Base-by-base conservation (phyloP, 2,113 vertebrate species). In the Bufo bufo region DNA sequence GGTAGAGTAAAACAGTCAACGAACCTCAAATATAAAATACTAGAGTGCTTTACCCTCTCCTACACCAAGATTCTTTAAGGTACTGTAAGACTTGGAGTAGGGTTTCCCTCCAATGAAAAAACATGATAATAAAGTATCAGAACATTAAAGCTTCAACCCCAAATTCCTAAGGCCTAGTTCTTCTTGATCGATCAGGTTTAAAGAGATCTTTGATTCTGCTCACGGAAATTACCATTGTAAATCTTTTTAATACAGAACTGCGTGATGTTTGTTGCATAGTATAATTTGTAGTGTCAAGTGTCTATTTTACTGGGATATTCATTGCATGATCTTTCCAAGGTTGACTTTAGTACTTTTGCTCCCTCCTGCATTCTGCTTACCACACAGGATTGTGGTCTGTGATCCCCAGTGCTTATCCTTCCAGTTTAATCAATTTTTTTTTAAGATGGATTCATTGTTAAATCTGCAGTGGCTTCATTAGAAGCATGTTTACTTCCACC, bases 401-500 rank as follows among this genome's bases (percentile, higher is more conserved):
- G 58, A 52, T 86, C 59, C 85, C 85, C 49, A 66, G 61, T 79
- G 59, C 77, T 80, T 79, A 80, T 79, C 77, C 43, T 65, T 61
- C 23, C 45, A 45, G 0, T 77, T 86, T 80, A 79, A 69, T 86
- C 13, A n/a, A 59, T 19, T 50, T 78, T 59, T 79, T 86, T 61
- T 69, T 79, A 80, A 80, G 77, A 86, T 86, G 61, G 58, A 69
- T 86, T 86, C 85, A 86, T 79, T 69, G 61, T 79, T 56, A 86
- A 79, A 86, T 86, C 75, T 69, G 77, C 85, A 80, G 75, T 80
- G 85, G 61, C 85, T 86, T 86, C 49, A 79, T 86, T 86, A 69
- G 52, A 49, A 69, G 47, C 45, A 20, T 79, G 77, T 69, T 86
- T 69, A 20, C 85, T 79, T 56, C n/a, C 13, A 80, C 77, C 85